A percentile compares a stretch with the other conserved stretches of the same genome.
Evolutionary conservation across 2,797 vertebrate species (phyloP).

Genomic region (Neopelma chrysocephalum): DNA sequence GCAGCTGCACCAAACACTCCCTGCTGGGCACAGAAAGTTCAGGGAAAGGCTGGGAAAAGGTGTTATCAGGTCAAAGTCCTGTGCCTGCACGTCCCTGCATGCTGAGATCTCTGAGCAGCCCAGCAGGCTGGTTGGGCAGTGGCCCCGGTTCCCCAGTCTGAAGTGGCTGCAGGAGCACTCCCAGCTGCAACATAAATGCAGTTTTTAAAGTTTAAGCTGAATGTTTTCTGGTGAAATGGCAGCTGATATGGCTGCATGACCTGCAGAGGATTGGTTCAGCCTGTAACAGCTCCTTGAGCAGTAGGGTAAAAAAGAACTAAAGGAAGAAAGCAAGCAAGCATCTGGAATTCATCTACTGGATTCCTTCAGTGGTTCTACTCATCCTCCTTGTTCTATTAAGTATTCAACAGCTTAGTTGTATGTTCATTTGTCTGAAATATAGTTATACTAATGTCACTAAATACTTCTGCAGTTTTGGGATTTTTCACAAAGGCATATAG

Average conservation of each 20-base stretch:
- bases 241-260: not conserved
- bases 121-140: not conserved
- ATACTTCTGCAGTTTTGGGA: not conserved
- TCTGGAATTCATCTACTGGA: not conserved
- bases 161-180: not conserved
- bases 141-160: not conserved
- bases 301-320: not conserved
- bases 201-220: not conserved
- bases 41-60: not conserved
- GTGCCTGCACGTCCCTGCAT: not conserved
- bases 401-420: not conserved
- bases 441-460: not conserved
- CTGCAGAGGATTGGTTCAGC: not conserved
- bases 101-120: not conserved
- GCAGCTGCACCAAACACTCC: not conserved
- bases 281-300: not conserved
- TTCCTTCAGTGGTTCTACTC: not conserved
- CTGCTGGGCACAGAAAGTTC: not conserved
- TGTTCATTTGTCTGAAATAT: not conserved
- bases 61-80: not conserved
- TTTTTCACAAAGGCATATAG: not conserved
- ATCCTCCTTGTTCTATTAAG: not conserved
- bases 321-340: not conserved
- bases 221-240: not conserved
- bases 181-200: not conserved